Evolutionary conservation across 2,888 invertebrate genomes (phyloP).

Genomic region (Stenurella melanura): DNA sequence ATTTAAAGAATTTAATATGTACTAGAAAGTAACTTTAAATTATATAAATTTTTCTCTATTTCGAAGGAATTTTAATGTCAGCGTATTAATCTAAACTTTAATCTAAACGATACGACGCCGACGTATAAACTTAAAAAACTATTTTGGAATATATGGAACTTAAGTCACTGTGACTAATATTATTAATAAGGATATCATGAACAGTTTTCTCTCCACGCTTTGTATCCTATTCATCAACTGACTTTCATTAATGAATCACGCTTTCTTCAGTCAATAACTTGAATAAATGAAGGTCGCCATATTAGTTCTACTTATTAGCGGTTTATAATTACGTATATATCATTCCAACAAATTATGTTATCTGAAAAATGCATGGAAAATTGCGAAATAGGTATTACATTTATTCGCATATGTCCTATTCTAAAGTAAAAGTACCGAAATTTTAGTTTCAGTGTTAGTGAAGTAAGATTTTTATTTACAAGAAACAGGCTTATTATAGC

Average conservation of each 20-base stretch:
- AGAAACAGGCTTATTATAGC: too few species aligned
- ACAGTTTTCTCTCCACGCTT: constrained; percentile 9
- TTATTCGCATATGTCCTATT: background rate
- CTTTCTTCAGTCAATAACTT: constrained; percentile 38
- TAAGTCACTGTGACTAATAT: background rate
- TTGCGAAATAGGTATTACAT: background rate
- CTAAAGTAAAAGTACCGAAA: background rate
- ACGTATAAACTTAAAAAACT: background rate
- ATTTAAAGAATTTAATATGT: too few species aligned
- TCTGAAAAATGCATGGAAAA: background rate
- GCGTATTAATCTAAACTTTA: background rate
- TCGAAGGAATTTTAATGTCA: background rate
- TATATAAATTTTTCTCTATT: background rate
- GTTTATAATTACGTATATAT: background rate
- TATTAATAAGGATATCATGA: constrained; percentile 7
- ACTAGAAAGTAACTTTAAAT: too few species aligned
- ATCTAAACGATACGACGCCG: background rate
- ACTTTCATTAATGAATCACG: constrained; percentile 43
- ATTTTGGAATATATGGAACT: background rate
- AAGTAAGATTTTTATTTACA: too few species aligned
- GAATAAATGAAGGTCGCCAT: constrained; percentile 32
- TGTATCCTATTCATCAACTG: constrained; percentile 16
- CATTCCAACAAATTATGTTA: background rate
- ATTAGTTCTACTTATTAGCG: constrained; percentile 5
- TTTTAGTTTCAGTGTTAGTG: background rate